Evolutionary conservation across 2,797 vertebrate species (phyloP).

Genomic region (Macroramphosus scolopax): DNA sequence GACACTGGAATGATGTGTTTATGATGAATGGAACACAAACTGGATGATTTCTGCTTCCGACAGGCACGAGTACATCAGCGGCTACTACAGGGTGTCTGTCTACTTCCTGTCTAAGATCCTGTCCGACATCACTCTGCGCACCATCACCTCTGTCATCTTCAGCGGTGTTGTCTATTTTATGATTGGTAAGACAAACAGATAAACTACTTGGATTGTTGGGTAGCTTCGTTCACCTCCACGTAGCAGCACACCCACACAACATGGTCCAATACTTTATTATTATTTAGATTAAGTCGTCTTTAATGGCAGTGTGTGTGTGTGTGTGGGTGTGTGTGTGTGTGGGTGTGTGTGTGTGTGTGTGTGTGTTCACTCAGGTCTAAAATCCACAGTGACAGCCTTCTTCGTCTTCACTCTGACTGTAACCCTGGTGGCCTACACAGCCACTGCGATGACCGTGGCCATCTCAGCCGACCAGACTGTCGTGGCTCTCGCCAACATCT

Average conservation of each 20-base stretch:
- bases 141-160: slow-evolving; percentile 83
- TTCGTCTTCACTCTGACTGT: slow-evolving; percentile 86
- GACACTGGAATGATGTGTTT: too few species aligned
- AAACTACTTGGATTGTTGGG: neutral
- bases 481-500: slow-evolving; percentile 84
- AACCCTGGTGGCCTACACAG: slow-evolving; percentile 82
- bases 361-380: slow-evolving; percentile 78
- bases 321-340: neutral
- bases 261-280: too few species aligned
- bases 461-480: slow-evolving; percentile 87
- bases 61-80: slow-evolving; percentile 95
- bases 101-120: slow-evolving; percentile 91
- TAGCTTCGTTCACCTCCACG: neutral
- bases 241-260: too few species aligned
- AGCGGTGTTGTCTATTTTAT: slow-evolving; percentile 86
- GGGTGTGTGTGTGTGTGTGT: slow-evolving; percentile 4
- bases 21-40: too few species aligned
- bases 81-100: slow-evolving; percentile 90
- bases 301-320: neutral
- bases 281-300: neutral
- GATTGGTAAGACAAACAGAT: slow-evolving; percentile 70
- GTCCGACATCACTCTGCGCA: slow-evolving; percentile 85
- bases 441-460: slow-evolving; percentile 87
- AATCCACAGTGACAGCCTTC: slow-evolving; percentile 77
- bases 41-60: slow-evolving; percentile 21